phyloP scores from a whole-genome alignment of 2,113 vertebrate genomes.

The Setophaga petechia region DNA sequence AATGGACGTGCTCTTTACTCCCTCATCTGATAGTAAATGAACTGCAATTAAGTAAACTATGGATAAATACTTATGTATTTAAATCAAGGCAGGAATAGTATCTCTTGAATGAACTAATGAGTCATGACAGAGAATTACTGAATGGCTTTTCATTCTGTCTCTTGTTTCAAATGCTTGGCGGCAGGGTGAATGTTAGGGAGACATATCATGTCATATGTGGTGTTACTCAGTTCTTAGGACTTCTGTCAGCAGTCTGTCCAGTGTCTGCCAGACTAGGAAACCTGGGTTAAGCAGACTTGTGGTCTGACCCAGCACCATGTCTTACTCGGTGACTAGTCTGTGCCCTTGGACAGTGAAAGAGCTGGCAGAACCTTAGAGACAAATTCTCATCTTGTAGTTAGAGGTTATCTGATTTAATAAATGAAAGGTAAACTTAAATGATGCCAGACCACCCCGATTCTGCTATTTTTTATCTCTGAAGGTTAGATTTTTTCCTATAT shows the following conservation, averaged over 20 bases:
- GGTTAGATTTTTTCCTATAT: background rate
- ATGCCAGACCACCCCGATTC: background rate
- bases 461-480: background rate
- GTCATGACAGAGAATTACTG: background rate
- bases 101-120: background rate
- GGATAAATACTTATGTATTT: background rate
- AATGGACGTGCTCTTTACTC: background rate
- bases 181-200: background rate
- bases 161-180: background rate
- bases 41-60: background rate
- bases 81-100: background rate
- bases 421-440: background rate
- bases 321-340: background rate
- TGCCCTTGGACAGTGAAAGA: background rate
- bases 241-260: background rate
- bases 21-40: background rate
- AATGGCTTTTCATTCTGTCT: background rate
- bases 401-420: background rate
- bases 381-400: background rate
- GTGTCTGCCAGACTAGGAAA: background rate
- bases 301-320: background rate
- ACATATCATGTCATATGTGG: fast-evolving
- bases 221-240: background rate
- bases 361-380: background rate
- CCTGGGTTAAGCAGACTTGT: background rate